Conservation (phyloP, 2,113 vertebrate genomes). For the Stigmatopora nigra region DNA sequence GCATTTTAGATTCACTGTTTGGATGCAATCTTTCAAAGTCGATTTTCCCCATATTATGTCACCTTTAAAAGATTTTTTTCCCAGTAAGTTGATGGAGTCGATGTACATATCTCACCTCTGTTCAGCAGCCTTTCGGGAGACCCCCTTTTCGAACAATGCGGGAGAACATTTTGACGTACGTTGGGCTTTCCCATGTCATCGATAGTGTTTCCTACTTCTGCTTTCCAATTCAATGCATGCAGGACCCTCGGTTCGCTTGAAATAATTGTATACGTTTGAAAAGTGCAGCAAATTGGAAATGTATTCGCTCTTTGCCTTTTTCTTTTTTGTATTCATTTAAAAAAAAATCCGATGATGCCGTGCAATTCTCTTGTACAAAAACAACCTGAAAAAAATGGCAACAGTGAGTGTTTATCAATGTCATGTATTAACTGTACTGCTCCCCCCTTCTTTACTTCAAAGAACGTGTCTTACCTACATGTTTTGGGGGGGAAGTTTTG, state of each 20-base stretch:
- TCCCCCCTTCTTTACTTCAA: constrained; percentile 66
- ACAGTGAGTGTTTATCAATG: constrained; percentile 83
- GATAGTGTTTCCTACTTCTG: background rate
- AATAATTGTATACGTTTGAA: constrained; percentile 68
- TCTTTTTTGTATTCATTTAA: constrained; percentile 48
- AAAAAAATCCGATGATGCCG: constrained; percentile 66
- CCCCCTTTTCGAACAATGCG: constrained; percentile 37
- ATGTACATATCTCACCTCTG: constrained; percentile 69
- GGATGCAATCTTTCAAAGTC: background rate
- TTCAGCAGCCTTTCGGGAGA: constrained; percentile 54
- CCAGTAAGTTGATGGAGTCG: constrained; percentile 45
- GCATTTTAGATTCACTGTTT: background rate
- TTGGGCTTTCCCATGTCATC: background rate
- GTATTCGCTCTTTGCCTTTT: constrained; percentile 71
- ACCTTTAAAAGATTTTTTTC: background rate
- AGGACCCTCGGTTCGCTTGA: constrained; percentile 66
- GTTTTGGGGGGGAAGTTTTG: constrained; percentile 25
- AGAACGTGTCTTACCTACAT: constrained; percentile 76
- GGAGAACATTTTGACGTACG: background rate
- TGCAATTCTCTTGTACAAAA: constrained; percentile 68
- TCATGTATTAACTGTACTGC: constrained; percentile 76
- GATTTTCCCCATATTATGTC: background rate
- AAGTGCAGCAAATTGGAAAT: constrained; percentile 65
- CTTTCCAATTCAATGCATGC: constrained; percentile 65
- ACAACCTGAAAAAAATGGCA: constrained; percentile 75